Conservation (phyloP, 2,888 invertebrate genomes). For the Hirtodrosophila cameraria region DNA sequence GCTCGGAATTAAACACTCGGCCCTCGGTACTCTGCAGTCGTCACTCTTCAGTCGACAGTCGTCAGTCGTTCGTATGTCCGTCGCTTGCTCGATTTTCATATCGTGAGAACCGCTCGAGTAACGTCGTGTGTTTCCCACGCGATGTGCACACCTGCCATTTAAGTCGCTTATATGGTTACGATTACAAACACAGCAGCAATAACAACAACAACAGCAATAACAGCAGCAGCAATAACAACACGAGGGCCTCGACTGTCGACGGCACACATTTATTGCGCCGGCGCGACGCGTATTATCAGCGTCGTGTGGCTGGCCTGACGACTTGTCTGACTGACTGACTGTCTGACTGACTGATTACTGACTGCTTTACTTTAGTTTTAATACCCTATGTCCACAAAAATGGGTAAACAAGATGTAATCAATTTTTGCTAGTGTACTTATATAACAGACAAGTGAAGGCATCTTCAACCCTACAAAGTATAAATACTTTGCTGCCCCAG, state of each 20-base stretch:
- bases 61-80: conserved; percentile 31
- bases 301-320: conserved; percentile 66
- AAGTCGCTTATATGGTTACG: conserved; percentile 79
- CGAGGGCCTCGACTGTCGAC: conserved; percentile 63
- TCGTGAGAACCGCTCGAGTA: conserved; percentile 84
- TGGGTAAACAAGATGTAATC: neutral
- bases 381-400: neutral
- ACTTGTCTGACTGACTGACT: conserved; percentile 40
- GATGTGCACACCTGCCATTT: conserved; percentile 84
- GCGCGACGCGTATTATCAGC: conserved; percentile 76
- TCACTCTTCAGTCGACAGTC: conserved; percentile 21
- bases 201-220: conserved; percentile 29
- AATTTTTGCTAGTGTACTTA: too few species aligned
- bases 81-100: conserved; percentile 82
- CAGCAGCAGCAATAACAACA: conserved; percentile 44
- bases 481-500: too few species aligned
- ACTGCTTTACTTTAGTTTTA: conserved; percentile 70
- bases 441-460: too few species aligned
- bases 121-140: conserved; percentile 85
- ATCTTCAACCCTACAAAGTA: too few species aligned
- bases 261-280: conserved; percentile 78
- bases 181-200: conserved; percentile 60
- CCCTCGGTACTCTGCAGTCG: conserved; percentile 24
- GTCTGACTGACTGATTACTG: conserved; percentile 28
- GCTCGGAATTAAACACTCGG: conserved; percentile 29